These are phyloP conservation scores for Chromis chromis DNA, from an alignment of 2,797 vertebrate species.

Conservation along the genomic window DNA sequence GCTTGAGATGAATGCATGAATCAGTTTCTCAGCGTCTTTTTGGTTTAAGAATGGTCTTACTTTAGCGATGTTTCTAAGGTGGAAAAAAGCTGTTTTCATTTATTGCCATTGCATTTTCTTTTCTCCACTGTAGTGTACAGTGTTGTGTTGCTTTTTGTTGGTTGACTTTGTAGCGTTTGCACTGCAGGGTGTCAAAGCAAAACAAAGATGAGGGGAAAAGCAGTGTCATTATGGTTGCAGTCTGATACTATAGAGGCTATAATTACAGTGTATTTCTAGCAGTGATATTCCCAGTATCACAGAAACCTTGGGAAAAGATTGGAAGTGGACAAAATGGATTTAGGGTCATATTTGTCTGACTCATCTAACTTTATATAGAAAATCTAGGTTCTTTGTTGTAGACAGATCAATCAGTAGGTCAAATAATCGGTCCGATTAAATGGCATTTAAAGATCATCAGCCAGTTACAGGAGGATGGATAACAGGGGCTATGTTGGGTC, in stretches of 20 bases:
- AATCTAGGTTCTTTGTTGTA: too few species aligned
- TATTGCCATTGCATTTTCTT: background rate
- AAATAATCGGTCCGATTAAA: too few species aligned
- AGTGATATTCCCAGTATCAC: background rate
- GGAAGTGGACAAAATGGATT: background rate
- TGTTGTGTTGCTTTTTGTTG: conserved; percentile 5
- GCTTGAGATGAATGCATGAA: too few species aligned
- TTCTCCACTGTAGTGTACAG: background rate
- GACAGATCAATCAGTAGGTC: too few species aligned
- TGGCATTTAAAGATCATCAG: too few species aligned
- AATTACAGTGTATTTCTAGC: conserved; percentile 13
- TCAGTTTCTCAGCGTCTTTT: too few species aligned
- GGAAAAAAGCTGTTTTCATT: too few species aligned
- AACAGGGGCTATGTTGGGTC: too few species aligned
- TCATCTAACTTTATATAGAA: too few species aligned
- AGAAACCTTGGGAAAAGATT: conserved; percentile 6
- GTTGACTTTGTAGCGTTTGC: conserved; percentile 9
- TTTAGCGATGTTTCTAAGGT: too few species aligned
- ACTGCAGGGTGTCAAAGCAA: conserved; percentile 8
- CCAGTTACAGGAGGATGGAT: too few species aligned
- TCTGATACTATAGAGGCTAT: conserved; percentile 7
- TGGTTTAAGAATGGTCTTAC: too few species aligned
- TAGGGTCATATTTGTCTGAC: background rate
- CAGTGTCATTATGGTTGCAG: conserved; percentile 29
- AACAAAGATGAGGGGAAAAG: conserved; percentile 18